Conservation (phyloP, 2,797 vertebrate species). For the Etheostoma perlongum region DNA sequence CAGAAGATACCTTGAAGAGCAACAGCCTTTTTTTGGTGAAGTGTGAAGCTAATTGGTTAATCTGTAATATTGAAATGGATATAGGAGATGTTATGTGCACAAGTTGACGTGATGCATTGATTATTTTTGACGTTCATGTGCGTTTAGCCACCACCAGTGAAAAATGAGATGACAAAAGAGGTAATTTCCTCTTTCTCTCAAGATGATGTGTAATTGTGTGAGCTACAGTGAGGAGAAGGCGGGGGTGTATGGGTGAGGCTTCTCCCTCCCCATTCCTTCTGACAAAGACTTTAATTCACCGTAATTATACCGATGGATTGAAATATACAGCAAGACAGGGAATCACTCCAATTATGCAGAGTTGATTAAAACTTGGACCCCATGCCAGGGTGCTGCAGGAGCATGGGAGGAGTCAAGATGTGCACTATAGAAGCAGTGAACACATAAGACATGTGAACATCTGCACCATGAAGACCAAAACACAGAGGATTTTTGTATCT, state of each 20-base stretch:
- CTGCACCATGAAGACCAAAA: constrained; percentile 26
- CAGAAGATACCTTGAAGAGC: constrained; percentile 20
- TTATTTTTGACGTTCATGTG: constrained; percentile 68
- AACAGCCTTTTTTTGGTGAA: constrained; percentile 5
- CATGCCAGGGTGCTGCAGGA: constrained; percentile 67
- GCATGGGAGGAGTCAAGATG: constrained; percentile 66
- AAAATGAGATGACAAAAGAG: constrained; percentile 82
- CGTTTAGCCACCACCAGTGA: constrained; percentile 67
- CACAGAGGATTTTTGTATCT: constrained; percentile 5
- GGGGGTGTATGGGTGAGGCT: constrained; percentile 40
- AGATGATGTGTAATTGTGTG: constrained; percentile 77
- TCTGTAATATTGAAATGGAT: constrained; percentile 58
- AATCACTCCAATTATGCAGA: constrained; percentile 84
- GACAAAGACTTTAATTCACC: constrained; percentile 79
- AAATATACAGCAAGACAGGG: constrained; percentile 82
- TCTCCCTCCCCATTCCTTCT: constrained; percentile 62
- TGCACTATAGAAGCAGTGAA: constrained; percentile 37
- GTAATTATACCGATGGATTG: constrained; percentile 84
- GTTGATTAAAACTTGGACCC: constrained; percentile 82
- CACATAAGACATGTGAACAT: constrained; percentile 40
- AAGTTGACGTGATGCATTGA: constrained; percentile 64
- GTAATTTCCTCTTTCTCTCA: constrained; percentile 81
- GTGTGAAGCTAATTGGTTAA: constrained; percentile 48
- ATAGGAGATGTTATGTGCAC: constrained; percentile 28
- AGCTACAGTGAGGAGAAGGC: constrained; percentile 37